A percentile compares a stretch with the other conserved stretches of the same genome.
These are phyloP conservation scores for Lordiphosa mommai DNA, from an alignment of 1,140 invertebrate genomes.

Conservation along the genomic window DNA sequence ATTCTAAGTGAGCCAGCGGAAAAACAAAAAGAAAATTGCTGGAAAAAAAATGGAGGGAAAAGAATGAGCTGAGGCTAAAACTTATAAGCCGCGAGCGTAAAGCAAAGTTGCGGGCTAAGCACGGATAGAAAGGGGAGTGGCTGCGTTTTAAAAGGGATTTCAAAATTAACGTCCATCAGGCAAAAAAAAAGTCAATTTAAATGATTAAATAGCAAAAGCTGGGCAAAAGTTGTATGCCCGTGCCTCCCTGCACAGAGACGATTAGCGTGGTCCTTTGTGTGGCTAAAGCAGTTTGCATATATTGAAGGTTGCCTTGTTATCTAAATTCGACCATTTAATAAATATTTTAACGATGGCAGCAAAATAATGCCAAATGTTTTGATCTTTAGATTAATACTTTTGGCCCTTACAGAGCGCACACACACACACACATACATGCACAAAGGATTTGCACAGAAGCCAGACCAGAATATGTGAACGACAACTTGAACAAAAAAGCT, in stretches of 20 bases:
- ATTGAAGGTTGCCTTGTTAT: conserved; percentile 41
- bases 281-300: conserved; percentile 59
- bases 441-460: conserved; percentile 17
- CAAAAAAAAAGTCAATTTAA: conserved; percentile 67
- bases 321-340: neutral
- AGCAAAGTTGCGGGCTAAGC: conserved; percentile 52
- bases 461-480: conserved; percentile 42
- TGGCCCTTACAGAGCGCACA: too few species aligned
- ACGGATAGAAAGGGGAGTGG: conserved; percentile 1
- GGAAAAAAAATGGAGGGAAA: conserved; percentile 13
- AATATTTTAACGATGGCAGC: conserved; percentile 7
- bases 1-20: conserved; percentile 56
- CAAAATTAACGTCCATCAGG: conserved; percentile 68
- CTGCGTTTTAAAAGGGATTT: conserved; percentile 63
- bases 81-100: conserved; percentile 69
- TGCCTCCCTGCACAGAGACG: conserved; percentile 21
- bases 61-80: conserved; percentile 41
- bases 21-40: conserved; percentile 42
- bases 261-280: conserved; percentile 61
- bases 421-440: neutral
- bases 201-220: conserved; percentile 71
- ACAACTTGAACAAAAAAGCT: conserved; percentile 24
- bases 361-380: too few species aligned
- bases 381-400: too few species aligned
- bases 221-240: conserved; percentile 40